A percentile compares a stretch with the other conserved stretches of the same genome.
Conservation (phyloP, 2,113 vertebrate genomes). For the Myiagra hebetior region DNA sequence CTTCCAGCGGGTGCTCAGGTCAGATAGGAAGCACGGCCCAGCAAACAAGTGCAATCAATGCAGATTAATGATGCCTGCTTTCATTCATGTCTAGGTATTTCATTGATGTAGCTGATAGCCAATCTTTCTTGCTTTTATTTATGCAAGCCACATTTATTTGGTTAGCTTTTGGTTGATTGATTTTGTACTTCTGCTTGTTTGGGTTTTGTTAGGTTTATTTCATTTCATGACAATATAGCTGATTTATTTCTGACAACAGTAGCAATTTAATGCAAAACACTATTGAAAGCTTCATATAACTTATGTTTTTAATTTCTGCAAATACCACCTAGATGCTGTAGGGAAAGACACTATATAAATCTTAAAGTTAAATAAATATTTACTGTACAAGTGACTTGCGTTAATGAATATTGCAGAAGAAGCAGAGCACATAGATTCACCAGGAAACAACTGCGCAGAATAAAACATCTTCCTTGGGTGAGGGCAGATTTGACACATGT, state of each 20-base stretch:
- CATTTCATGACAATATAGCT: conserved; percentile 61
- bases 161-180: conserved; percentile 65
- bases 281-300: conserved; percentile 67
- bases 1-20: conserved; percentile 20
- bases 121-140: conserved; percentile 58
- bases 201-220: conserved; percentile 66
- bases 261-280: conserved; percentile 62
- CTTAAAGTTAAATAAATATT: conserved; percentile 64
- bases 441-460: not conserved
- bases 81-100: conserved; percentile 63
- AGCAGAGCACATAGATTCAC: not conserved
- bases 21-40: conserved; percentile 2
- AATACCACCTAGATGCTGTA: conserved; percentile 59
- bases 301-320: conserved; percentile 70
- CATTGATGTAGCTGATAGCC: conserved; percentile 44
- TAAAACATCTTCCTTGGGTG: not conserved
- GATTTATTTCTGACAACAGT: conserved; percentile 66
- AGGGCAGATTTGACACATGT: not conserved
- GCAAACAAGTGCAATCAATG: conserved; percentile 56
- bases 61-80: conserved; percentile 63
- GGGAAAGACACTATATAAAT: conserved; percentile 55
- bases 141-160: conserved; percentile 57
- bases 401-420: conserved; percentile 57
- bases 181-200: conserved; percentile 66
- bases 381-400: conserved; percentile 38